A percentile compares a stretch with the other conserved stretches of the same genome.
phyloP scores from a whole-genome alignment of 2,797 vertebrate genomes.

The Pelochelys cantorii region DNA sequence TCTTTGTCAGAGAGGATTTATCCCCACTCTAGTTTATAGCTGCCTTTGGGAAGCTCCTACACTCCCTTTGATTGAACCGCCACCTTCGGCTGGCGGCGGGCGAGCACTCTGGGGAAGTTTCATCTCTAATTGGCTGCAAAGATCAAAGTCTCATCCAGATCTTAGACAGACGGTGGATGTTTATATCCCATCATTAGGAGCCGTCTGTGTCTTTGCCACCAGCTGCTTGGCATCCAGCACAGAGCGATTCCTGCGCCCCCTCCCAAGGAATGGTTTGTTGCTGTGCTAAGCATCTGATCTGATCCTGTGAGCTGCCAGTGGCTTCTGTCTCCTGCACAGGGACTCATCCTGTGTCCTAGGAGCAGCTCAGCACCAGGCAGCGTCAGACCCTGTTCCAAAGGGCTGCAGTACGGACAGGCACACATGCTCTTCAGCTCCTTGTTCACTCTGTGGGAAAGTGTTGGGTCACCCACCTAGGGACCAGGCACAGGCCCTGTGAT shows the following conservation, averaged over 20 bases:
- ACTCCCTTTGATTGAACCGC: not conserved
- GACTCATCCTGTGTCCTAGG: not conserved
- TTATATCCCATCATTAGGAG: not conserved
- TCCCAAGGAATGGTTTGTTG: not conserved
- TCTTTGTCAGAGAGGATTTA: not conserved
- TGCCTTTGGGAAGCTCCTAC: not conserved
- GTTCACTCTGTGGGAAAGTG: not conserved
- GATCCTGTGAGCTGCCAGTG: not conserved
- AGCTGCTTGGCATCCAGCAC: not conserved
- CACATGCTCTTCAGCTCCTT: not conserved
- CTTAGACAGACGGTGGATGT: not conserved
- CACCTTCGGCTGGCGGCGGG: not conserved
- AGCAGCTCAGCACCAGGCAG: not conserved
- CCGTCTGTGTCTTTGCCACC: not conserved
- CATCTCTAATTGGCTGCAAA: conserved; percentile 8
- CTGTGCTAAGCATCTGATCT: not conserved
- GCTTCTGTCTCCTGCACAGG: not conserved
- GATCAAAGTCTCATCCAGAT: not conserved
- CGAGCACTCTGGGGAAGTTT: conserved; percentile 2
- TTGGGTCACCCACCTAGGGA: not conserved
- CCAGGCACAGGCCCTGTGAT: fast-evolving
- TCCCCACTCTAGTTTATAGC: not conserved
- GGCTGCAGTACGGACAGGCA: not conserved
- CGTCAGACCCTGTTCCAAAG: not conserved
- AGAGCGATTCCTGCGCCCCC: not conserved